A percentile compares a stretch with the other conserved stretches of the same genome.
These are phyloP conservation scores for Helicoverpa assulta DNA, from an alignment of 2,888 invertebrate species.

Conservation along the genomic window DNA sequence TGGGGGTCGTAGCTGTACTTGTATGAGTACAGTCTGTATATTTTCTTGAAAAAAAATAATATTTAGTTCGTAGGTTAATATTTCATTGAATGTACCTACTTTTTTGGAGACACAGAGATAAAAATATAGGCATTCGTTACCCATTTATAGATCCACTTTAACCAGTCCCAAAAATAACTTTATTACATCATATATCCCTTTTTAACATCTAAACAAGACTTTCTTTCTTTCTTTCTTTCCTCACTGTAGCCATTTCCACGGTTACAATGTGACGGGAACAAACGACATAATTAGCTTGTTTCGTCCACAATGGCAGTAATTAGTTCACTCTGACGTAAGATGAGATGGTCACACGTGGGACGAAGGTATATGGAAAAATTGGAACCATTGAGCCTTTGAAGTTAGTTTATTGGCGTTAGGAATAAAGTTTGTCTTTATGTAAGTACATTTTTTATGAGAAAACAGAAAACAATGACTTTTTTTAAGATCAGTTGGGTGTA, in stretches of 20 bases:
- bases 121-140: no score
- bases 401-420: slow-evolving; percentile 25
- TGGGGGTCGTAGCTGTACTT: not conserved
- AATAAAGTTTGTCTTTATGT: slow-evolving; percentile 3
- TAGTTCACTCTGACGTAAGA: slow-evolving; percentile 40
- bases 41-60: no score
- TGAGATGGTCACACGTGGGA: slow-evolving; percentile 18
- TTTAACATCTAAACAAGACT: slow-evolving; percentile 15
- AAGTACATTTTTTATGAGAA: no score
- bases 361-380: slow-evolving; percentile 36
- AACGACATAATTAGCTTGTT: slow-evolving; percentile 55
- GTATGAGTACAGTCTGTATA: not conserved
- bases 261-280: slow-evolving; percentile 43
- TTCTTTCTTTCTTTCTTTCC: slow-evolving; percentile 16
- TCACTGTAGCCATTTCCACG: slow-evolving; percentile 23
- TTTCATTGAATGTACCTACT: no score
- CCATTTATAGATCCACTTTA: not conserved
- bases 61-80: no score
- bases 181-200: no score
- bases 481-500: no score
- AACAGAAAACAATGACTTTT: no score
- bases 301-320: slow-evolving; percentile 49
- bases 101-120: no score
- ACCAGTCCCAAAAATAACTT: no score
- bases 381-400: slow-evolving; percentile 16